Evolutionary conservation across 2,888 invertebrate species (phyloP).

Genomic region (Miltochrista miniata): DNA sequence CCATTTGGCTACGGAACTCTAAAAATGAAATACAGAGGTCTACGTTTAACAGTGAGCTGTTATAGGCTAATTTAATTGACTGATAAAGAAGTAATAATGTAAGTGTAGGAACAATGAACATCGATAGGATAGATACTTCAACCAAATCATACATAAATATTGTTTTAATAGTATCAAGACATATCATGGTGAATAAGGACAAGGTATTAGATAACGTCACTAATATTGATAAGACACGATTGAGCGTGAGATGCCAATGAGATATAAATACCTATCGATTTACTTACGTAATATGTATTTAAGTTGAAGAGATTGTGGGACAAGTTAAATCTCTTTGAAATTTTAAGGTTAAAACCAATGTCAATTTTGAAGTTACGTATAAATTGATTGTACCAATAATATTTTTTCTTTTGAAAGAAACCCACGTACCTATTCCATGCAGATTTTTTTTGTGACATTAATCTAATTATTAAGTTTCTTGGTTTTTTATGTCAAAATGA

Average conservation of each 20-base stretch:
- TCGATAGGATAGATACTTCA: neutral
- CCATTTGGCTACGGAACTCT: too few species aligned
- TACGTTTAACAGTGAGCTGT: too few species aligned
- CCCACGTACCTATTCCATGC: too few species aligned
- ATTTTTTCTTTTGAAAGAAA: too few species aligned
- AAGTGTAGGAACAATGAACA: too few species aligned
- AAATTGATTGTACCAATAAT: neutral
- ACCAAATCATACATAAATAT: neutral
- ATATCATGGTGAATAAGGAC: conserved; percentile 7
- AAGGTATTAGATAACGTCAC: conserved; percentile 22
- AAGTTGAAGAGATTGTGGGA: neutral
- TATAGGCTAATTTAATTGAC: too few species aligned
- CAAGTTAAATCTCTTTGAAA: neutral
- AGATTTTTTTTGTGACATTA: too few species aligned
- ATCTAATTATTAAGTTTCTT: too few species aligned
- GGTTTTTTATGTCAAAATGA: too few species aligned
- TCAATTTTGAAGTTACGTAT: neutral
- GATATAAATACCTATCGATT: conserved; percentile 19
- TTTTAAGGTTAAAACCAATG: neutral
- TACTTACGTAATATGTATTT: conserved; percentile 10
- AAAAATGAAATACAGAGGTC: too few species aligned
- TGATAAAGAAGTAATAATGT: too few species aligned
- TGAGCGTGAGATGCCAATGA: conserved; percentile 33
- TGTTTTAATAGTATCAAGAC: conserved; percentile 1
- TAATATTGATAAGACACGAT: conserved; percentile 37